phyloP scores from a whole-genome alignment of 2,888 invertebrate genomes.

The Gibbula magus region DNA sequence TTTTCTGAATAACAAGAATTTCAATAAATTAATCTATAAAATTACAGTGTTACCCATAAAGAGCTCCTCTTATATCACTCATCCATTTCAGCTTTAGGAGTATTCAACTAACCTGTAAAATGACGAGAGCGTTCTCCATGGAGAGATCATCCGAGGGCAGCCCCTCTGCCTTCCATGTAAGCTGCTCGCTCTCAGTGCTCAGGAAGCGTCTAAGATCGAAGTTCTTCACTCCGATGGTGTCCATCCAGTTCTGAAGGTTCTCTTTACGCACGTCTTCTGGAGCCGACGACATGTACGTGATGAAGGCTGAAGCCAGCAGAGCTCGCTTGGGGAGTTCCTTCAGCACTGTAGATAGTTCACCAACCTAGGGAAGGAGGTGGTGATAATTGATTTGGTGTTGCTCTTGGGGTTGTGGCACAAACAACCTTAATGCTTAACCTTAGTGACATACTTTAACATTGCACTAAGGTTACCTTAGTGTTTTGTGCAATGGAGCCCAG shows the following conservation, averaged over 20 bases:
- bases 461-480: no score
- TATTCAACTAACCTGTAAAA: conserved; percentile 80
- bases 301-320: conserved; percentile 85
- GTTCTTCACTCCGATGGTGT: conserved; percentile 67
- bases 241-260: conserved; percentile 76
- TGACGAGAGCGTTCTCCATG: conserved; percentile 87
- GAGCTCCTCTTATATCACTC: no score
- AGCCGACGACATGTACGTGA: conserved; percentile 84
- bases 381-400: background rate
- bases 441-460: no score
- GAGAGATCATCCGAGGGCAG: conserved; percentile 87
- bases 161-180: conserved; percentile 91
- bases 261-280: conserved; percentile 83
- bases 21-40: no score
- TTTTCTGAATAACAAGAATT: no score
- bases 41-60: no score
- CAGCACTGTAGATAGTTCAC: conserved; percentile 79
- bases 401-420: no score
- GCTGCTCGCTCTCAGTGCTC: conserved; percentile 84
- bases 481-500: no score
- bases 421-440: no score
- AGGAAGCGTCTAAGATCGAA: conserved; percentile 80
- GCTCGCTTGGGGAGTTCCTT: conserved; percentile 81
- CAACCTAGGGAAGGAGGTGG: conserved; percentile 71
- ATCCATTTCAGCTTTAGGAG: no score